Conservation (phyloP, 2,113 vertebrate genomes). For the Anoplopoma fimbria region DNA sequence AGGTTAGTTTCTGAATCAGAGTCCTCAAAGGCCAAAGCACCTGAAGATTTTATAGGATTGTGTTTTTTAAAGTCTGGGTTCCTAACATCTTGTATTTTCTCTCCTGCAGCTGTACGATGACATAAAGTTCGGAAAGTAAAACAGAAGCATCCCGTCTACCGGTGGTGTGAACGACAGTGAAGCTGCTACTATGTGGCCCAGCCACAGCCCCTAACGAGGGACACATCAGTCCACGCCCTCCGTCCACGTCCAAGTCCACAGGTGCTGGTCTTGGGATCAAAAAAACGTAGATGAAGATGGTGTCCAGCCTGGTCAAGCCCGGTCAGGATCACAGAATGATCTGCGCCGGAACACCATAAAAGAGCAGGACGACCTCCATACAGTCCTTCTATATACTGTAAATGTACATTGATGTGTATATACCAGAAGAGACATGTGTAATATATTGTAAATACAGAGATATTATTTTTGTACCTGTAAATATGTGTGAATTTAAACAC, state of each 20-base stretch:
- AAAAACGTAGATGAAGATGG: conserved; percentile 61
- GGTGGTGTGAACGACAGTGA: conserved; percentile 50
- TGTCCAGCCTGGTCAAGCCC: conserved; percentile 40
- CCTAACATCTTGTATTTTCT: background rate
- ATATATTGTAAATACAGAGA: conserved; percentile 83
- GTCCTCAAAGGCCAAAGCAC: too few species aligned
- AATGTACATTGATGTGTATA: conserved; percentile 66
- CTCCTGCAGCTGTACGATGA: conserved; percentile 82
- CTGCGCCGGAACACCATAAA: conserved; percentile 18
- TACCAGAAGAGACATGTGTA: conserved; percentile 69
- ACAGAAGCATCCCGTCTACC: background rate
- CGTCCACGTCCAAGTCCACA: conserved; percentile 29
- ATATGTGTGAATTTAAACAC: conserved; percentile 81
- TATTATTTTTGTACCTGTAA: conserved; percentile 84
- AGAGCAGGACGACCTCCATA: conserved; percentile 41
- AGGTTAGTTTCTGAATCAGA: conserved; percentile 81
- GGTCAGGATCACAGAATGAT: conserved; percentile 38
- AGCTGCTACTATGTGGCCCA: conserved; percentile 70
- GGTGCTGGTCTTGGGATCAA: conserved; percentile 53
- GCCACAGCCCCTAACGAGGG: conserved; percentile 25
- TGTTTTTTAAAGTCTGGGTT: background rate
- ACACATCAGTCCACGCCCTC: conserved; percentile 7
- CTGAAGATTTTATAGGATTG: background rate
- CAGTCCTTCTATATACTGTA: conserved; percentile 55
- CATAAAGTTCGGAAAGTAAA: conserved; percentile 83